Conservation (phyloP, 2,113 vertebrate genomes). For the Xenus cinereus region DNA sequence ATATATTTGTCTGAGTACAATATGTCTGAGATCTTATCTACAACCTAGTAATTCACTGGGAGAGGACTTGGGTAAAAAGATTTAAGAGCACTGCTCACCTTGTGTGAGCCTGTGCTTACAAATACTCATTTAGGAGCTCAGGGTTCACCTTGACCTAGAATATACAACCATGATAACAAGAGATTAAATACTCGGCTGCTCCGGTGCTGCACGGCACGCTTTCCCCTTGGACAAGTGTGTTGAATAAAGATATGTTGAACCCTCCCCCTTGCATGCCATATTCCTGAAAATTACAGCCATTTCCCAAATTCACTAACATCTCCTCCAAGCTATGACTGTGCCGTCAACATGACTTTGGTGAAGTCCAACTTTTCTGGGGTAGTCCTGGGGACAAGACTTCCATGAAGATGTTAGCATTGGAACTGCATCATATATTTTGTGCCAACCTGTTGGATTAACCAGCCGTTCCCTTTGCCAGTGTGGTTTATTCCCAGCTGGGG, state of each 20-base stretch:
- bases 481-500: not conserved
- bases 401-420: not conserved
- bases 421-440: accelerated
- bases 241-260: not conserved
- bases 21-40: slow-evolving; percentile 64
- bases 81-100: slow-evolving; percentile 54
- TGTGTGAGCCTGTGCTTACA: slow-evolving; percentile 7
- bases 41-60: slow-evolving; percentile 45
- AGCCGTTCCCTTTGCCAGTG: not conserved
- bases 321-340: not conserved
- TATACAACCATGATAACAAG: slow-evolving; percentile 33
- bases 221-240: slow-evolving; percentile 4
- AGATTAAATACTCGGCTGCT: slow-evolving; percentile 34
- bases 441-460: not conserved
- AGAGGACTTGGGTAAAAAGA: slow-evolving; percentile 53
- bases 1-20: slow-evolving; percentile 25
- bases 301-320: not conserved
- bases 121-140: slow-evolving; percentile 52
- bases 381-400: not conserved
- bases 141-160: slow-evolving; percentile 71
- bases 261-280: not conserved
- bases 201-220: not conserved
- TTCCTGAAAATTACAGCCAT: not conserved
- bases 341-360: not conserved
- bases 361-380: not conserved